Conservation (phyloP, 1,140 invertebrate genomes). For the Caerostris darwini region DNA sequence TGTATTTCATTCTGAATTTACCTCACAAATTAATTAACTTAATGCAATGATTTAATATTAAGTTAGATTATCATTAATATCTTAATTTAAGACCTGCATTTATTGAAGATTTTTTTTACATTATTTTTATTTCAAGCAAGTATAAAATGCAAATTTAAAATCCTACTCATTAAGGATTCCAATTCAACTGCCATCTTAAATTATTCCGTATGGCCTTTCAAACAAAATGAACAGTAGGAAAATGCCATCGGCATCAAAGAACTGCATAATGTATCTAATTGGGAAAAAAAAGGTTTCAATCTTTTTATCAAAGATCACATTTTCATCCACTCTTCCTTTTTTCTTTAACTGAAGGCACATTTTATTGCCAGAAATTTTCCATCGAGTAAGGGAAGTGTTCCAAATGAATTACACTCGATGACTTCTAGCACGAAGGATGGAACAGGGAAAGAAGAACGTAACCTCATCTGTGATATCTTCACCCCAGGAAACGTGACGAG, state of each 20-base stretch:
- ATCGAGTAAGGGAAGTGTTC: not conserved
- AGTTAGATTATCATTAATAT: too few species aligned
- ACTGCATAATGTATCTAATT: not conserved
- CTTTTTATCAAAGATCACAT: too few species aligned
- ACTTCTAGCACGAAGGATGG: too few species aligned
- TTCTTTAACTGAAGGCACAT: not conserved
- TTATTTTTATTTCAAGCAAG: too few species aligned
- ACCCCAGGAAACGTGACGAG: conserved; percentile 24
- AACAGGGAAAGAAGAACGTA: not conserved
- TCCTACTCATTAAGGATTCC: too few species aligned
- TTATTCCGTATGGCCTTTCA: not conserved
- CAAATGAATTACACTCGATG: conserved; percentile 1
- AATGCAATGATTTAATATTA: too few species aligned
- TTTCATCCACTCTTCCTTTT: not conserved
- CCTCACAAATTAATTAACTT: too few species aligned
- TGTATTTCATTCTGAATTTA: too few species aligned
- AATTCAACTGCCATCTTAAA: not conserved
- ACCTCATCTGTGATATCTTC: not conserved
- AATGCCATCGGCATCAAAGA: not conserved
- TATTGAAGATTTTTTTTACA: too few species aligned
- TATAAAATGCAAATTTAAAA: too few species aligned
- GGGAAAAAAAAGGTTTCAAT: not conserved
- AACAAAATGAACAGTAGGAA: not conserved
- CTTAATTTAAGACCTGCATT: too few species aligned
- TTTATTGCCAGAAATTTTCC: conserved; percentile 3